Percentiles rank a stretch among this genome's conserved stretches.
Evolutionary conservation across 35 echinoderm and acorn worm species (phyloP).

Genomic region (Heliocidaris tuberculata): DNA sequence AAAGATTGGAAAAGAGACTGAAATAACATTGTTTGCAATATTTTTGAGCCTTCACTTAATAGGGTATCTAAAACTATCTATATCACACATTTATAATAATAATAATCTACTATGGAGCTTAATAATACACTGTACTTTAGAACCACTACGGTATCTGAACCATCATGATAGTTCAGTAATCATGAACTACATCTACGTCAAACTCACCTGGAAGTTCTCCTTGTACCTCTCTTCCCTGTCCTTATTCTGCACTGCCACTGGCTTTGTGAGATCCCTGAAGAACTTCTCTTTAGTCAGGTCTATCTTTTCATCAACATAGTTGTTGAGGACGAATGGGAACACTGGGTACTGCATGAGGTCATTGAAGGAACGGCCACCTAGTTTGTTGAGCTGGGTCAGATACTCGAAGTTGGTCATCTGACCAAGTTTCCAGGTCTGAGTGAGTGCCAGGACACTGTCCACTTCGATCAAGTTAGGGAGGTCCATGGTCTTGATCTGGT

Average conservation of each 20-base stretch:
- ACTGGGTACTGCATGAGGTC: constrained; percentile 99
- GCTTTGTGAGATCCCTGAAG: constrained; percentile 82
- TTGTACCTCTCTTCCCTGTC: constrained; percentile 77
- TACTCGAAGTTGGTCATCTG: constrained; percentile 99
- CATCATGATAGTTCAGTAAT: no score
- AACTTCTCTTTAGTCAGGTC: constrained; percentile 49
- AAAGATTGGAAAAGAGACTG: no score
- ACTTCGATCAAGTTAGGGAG: constrained; percentile 86
- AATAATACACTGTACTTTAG: no score
- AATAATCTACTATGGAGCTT: no score
- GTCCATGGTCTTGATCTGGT: constrained; percentile 64
- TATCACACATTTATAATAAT: no score
- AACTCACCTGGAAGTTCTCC: constrained; percentile 76
- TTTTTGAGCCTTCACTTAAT: no score
- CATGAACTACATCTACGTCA: neutral
- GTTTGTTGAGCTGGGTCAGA: constrained; percentile 95
- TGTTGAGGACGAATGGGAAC: constrained; percentile 84
- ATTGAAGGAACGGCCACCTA: constrained; percentile 87
- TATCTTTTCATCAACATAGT: constrained; percentile 62
- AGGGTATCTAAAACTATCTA: no score
- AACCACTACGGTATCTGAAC: neutral
- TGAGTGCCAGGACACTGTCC: constrained; percentile 74
- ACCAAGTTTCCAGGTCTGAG: constrained; percentile 73
- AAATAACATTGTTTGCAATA: no score
- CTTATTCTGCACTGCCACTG: constrained; percentile 85